A percentile compares a stretch with the other conserved stretches of the same genome.
phyloP scores from a whole-genome alignment of 1,140 invertebrate species.

The Berghia stephanieae region DNA sequence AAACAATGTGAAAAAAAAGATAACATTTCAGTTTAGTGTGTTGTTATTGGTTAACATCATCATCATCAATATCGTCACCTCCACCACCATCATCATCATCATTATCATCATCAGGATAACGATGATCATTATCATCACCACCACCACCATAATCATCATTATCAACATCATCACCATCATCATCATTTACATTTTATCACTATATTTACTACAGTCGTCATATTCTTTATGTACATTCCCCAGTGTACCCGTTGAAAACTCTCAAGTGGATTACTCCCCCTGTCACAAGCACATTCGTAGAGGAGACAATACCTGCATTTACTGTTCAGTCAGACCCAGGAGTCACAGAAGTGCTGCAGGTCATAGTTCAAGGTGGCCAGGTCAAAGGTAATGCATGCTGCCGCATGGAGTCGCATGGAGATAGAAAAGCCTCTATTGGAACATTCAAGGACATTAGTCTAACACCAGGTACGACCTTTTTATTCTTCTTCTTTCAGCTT shows the following conservation, averaged over 20 bases:
- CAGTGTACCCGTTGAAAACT: constrained; percentile 42
- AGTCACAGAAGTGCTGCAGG: constrained; percentile 38
- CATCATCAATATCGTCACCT: too few species aligned
- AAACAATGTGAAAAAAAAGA: too few species aligned
- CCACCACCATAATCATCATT: too few species aligned
- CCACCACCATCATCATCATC: too few species aligned
- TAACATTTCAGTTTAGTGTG: too few species aligned
- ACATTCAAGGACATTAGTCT: constrained; percentile 34
- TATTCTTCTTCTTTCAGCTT: not conserved
- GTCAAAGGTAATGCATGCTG: constrained; percentile 33
- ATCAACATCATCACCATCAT: too few species aligned
- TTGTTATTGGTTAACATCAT: too few species aligned
- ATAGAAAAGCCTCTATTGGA: constrained; percentile 36
- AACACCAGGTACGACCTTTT: constrained; percentile 33
- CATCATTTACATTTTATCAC: too few species aligned
- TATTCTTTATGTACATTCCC: constrained; percentile 2
- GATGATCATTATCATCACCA: too few species aligned
- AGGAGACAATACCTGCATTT: constrained; percentile 44
- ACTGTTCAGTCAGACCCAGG: constrained; percentile 44
- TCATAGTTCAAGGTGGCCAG: constrained; percentile 36
- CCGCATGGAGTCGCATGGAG: constrained; percentile 27
- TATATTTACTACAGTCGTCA: too few species aligned
- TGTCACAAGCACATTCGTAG: constrained; percentile 21
- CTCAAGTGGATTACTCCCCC: constrained; percentile 43
- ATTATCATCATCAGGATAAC: too few species aligned